A percentile compares a stretch with the other conserved stretches of the same genome.
These are phyloP conservation scores for Epinephelus fuscoguttatus DNA, from an alignment of 2,113 vertebrate genomes.

Conservation along the genomic window DNA sequence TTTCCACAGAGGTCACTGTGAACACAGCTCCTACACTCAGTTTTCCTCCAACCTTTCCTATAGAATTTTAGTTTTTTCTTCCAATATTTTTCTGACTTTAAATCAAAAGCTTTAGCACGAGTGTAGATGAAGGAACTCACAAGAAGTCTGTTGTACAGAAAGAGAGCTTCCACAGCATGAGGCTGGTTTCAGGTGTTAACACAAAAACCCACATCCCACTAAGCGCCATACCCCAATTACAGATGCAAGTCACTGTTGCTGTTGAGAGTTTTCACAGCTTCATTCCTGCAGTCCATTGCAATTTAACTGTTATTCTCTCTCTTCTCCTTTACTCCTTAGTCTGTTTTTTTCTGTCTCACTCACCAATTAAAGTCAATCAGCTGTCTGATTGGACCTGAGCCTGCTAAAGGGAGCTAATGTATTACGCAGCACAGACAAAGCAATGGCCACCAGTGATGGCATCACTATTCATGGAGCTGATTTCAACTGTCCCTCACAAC, in stretches of 20 bases:
- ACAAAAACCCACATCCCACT: conserved; percentile 10
- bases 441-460: background rate
- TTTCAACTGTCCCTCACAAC: conserved; percentile 37
- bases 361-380: conserved; percentile 60
- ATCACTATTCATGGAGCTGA: conserved; percentile 52
- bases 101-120: conserved; percentile 32
- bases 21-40: conserved; percentile 26
- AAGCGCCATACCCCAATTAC: background rate
- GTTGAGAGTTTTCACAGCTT: conserved; percentile 22
- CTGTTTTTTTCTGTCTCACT: conserved; percentile 19
- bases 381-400: conserved; percentile 22
- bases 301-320: conserved; percentile 44
- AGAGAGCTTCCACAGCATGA: background rate
- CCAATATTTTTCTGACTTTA: conserved; percentile 14
- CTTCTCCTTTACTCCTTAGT: conserved; percentile 1
- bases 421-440: conserved; percentile 14
- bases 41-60: conserved; percentile 17
- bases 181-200: background rate
- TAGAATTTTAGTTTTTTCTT: background rate
- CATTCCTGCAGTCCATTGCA: conserved; percentile 10
- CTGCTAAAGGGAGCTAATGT: conserved; percentile 27
- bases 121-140: background rate
- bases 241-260: conserved; percentile 12
- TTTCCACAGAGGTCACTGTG: conserved; percentile 59
- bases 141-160: too few species aligned